Evolutionary conservation across 2,113 vertebrate genomes (phyloP).

Genomic region (Erythrocercus mccallii): DNA sequence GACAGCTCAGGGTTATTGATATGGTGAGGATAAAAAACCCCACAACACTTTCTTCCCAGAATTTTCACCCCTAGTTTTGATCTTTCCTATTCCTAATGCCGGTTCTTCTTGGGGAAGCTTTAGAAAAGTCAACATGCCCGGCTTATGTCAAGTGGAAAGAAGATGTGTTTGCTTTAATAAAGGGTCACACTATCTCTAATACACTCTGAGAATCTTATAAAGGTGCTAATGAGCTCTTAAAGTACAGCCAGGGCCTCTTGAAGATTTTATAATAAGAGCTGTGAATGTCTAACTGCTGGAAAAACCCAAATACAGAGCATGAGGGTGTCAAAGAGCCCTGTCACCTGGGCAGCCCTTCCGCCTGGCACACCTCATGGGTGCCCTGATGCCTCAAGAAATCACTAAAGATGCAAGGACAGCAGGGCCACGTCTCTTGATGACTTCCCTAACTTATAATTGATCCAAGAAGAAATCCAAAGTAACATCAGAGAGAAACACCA

Average conservation of each 20-base stretch:
- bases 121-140: background rate
- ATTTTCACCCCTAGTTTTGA: background rate
- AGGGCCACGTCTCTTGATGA: background rate
- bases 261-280: background rate
- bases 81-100: background rate
- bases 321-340: background rate
- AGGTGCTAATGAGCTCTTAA: background rate
- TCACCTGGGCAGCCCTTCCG: background rate
- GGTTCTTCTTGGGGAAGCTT: background rate
- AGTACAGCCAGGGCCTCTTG: background rate
- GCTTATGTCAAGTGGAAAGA: background rate
- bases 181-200: background rate
- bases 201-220: background rate
- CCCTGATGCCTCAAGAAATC: background rate
- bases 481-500: background rate
- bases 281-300: background rate
- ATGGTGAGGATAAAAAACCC: constrained; percentile 80
- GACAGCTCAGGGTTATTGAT: constrained; percentile 84
- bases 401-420: background rate
- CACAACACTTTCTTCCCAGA: background rate
- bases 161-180: background rate
- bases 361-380: background rate
- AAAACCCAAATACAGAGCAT: background rate
- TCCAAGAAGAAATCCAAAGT: background rate
- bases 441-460: background rate